Percentiles rank a stretch among this genome's conserved stretches.
Evolutionary conservation across 2,797 vertebrate species (phyloP).

Genomic region (Pristis pectinata): DNA sequence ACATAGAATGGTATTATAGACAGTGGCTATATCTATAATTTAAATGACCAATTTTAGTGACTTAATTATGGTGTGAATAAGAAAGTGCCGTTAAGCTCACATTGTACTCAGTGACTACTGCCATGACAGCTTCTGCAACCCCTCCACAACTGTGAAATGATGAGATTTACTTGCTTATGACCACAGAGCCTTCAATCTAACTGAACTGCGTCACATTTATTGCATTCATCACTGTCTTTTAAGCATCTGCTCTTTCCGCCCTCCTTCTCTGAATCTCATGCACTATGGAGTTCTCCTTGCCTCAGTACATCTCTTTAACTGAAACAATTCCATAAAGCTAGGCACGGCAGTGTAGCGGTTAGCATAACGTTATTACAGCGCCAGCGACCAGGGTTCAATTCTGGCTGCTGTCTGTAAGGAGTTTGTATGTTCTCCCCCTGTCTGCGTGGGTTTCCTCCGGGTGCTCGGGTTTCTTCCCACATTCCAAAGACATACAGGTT

Average conservation of each 20-base stretch:
- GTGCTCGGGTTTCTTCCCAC: too few relatives aligned
- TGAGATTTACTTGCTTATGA: not conserved
- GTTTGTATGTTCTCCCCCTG: too few relatives aligned
- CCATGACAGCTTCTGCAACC: not conserved
- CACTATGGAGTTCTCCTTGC: not conserved
- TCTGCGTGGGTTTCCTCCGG: too few relatives aligned
- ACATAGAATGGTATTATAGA: not conserved
- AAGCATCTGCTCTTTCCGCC: not conserved
- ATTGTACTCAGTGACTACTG: not conserved
- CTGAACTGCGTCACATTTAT: not conserved
- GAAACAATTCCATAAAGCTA: too few relatives aligned
- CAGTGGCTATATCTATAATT: constrained; percentile 22
- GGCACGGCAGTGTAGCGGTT: not conserved
- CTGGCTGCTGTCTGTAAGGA: too few relatives aligned
- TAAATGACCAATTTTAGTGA: constrained; percentile 32
- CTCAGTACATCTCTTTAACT: not conserved
- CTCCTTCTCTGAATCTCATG: not conserved
- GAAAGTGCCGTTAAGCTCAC: not conserved
- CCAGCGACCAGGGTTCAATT: too few relatives aligned
- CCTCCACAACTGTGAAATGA: not conserved
- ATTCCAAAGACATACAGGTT: too few relatives aligned
- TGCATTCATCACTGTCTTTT: not conserved
- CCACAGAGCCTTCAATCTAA: not conserved
- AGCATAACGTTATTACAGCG: too few relatives aligned
- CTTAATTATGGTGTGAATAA: constrained; percentile 16